Evolutionary conservation across 1,140 invertebrate species (phyloP).

Genomic region (Eulimnadia texana): DNA sequence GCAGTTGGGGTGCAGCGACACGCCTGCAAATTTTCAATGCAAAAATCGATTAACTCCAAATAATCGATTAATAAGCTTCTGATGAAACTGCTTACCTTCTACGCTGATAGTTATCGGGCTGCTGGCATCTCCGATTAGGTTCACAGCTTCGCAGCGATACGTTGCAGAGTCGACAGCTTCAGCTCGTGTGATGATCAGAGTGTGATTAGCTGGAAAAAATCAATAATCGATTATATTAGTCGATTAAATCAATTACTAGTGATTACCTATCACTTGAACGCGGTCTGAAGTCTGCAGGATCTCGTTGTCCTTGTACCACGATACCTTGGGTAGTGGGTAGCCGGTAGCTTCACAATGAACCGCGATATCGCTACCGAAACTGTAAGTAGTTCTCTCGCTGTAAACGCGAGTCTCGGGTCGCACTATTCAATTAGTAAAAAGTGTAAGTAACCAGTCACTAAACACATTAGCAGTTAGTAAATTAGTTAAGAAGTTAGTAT

Average conservation of each 20-base stretch:
- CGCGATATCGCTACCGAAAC: slow-evolving; percentile 46
- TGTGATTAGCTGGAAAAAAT: slow-evolving; percentile 39
- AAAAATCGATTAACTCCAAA: not conserved
- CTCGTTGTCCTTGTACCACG: slow-evolving; percentile 60
- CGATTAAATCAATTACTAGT: too few species aligned
- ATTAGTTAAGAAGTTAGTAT: slow-evolving; percentile 1
- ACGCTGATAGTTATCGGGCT: slow-evolving; percentile 47
- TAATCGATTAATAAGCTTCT: not conserved
- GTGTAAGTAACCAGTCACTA: too few species aligned
- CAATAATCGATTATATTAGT: slow-evolving; percentile 9
- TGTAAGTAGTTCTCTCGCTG: slow-evolving; percentile 29
- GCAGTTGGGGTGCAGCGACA: slow-evolving; percentile 58
- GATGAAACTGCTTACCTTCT: slow-evolving; percentile 38
- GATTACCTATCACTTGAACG: slow-evolving; percentile 43
- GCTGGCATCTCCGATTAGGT: slow-evolving; percentile 44
- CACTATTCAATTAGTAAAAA: slow-evolving; percentile 20
- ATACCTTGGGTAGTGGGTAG: slow-evolving; percentile 51
- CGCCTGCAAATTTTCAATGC: slow-evolving; percentile 32
- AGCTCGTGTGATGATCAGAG: slow-evolving; percentile 46
- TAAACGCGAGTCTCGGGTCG: slow-evolving; percentile 21
- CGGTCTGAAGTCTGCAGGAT: slow-evolving; percentile 35
- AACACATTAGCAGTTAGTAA: too few species aligned
- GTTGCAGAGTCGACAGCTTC: slow-evolving; percentile 50
- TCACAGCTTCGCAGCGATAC: slow-evolving; percentile 63
- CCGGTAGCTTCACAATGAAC: slow-evolving; percentile 61